Base-by-base conservation (phyloP, 1,140 invertebrate genomes). In the Diabrotica undecimpunctata region DNA sequence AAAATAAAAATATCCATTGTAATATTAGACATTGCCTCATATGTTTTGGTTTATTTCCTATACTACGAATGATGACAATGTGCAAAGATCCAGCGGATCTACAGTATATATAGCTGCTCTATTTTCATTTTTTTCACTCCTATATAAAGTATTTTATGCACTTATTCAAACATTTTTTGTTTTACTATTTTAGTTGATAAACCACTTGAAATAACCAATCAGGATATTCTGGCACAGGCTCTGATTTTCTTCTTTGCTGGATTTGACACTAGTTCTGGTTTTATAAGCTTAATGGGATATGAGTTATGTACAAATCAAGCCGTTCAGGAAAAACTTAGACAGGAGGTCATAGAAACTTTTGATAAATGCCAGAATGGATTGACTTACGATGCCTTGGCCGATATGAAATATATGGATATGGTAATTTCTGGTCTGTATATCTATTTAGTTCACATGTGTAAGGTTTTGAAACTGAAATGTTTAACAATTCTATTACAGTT, bases 281-380 rank as follows among this genome's bases (percentile, higher is more conserved):
- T 74, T 3, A 78, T 82, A 75, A 72, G 74, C 4, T 82, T 81
- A 62, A 54, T 70, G 11, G 66, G 65, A 11, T 72, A 84, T 65
- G 77, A 81, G 58, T 72, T 89, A 12, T 83, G 85, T 0, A 65
- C 79, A 4, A 79, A 88, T 76, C 80, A 77, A 8, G 80, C 85
- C 35, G 70, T 84, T 12, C 83, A 85, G 68, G 71, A 82, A 12
- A 78, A 73, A 65, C 64, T 83, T 0, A 64, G 72, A 11, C 38
- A 77, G n/a, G 82, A 84, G 74, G 75, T 82, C 36, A 54, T 71
- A 25, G 62, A 69, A 53, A 62, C 60, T 61, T 56, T 10, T 11
- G 50, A 64, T n/a, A 51, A 69, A 6, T 53, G 25, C n/a, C 54
- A 54, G 14, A 46, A 11, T 2, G 56, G 79, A 12, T 13, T 81